phyloP scores from a whole-genome alignment of 30 jellyfish, hydroid and myxozoan genomes.

The Mastigias papua region DNA sequence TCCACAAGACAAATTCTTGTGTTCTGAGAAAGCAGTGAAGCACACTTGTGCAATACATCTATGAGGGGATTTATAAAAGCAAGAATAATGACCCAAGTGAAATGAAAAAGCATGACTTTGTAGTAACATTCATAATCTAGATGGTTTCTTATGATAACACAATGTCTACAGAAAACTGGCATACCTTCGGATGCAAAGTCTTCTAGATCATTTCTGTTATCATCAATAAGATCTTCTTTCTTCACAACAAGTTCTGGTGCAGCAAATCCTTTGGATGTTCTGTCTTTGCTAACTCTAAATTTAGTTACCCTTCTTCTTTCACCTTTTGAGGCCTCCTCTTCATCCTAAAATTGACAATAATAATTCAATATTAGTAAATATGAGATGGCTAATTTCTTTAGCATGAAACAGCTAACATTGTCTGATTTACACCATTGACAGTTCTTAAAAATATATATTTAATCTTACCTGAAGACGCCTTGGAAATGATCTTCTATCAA shows the following conservation, averaged over 20 bases:
- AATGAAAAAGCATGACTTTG: too few species aligned
- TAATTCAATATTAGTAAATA: background rate
- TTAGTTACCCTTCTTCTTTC: slow-evolving; percentile 25
- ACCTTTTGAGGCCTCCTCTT: background rate
- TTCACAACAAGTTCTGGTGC: slow-evolving; percentile 7
- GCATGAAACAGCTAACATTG: too few species aligned
- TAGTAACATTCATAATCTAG: too few species aligned
- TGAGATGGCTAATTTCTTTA: background rate
- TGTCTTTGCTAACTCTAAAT: slow-evolving; percentile 44
- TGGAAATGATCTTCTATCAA: slow-evolving; percentile 28
- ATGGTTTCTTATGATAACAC: too few species aligned
- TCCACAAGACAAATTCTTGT: too few species aligned
- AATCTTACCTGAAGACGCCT: slow-evolving; percentile 58
- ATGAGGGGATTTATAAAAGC: too few species aligned
- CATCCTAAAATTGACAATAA: background rate
- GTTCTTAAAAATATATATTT: background rate
- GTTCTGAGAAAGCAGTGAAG: too few species aligned
- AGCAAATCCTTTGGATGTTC: background rate
- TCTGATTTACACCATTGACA: too few species aligned
- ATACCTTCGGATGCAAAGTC: background rate
- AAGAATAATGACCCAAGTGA: too few species aligned
- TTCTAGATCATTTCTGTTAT: background rate
- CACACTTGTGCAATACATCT: too few species aligned
- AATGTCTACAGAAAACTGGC: background rate
- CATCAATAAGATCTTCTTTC: background rate